Evolutionary conservation across 2,113 vertebrate genomes (phyloP), one percentile per base, ranked within the genome.

Genomic region (Ptilorrhoa leucosticta): DNA sequence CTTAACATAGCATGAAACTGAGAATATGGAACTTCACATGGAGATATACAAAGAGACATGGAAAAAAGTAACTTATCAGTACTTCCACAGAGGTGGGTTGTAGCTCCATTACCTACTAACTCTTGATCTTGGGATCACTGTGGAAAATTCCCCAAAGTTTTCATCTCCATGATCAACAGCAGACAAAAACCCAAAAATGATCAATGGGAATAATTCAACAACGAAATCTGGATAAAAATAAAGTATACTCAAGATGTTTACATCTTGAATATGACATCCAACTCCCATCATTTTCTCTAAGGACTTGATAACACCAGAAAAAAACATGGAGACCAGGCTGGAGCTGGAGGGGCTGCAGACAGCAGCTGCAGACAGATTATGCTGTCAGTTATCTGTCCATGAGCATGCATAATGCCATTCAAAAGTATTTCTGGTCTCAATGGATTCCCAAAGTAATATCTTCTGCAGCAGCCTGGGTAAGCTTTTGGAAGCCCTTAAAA

Each of bases 391-490:
- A 11, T 17, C 11, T 77, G 58, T 64, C 39, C 47, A 58, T 63
- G 20, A 66, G 3, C 7, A 3, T 45, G 27, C 31, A 44, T 65
- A 69, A 57, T 26, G 35, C 5, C 7, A 69, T 40, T 51, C 18
- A 69, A 88, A 88, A 64, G 31, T 44, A 3, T 35, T 14, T 75
- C 53, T 76, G 66, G 28, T 33, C 27, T 92, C 47, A 76, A 18
- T n/a, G 47, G 40, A 64, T 79, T 90, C 33, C 44, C 28, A 19
- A 53, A 82, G 64, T n/a, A 63, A 6, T 47, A 64, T 33, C 48
- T 79, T 85, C 24, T 0, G 0, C 53, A 81, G 39, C 21, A 83
- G 27, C 10, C 37, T n/a, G 5, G 7, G 7, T 51, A 75, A 1
- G 3, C 5, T 53, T 79, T 56, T n/a, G 13, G 48, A 94, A 86